These are phyloP conservation scores for Apus apus DNA, from an alignment of 2,113 vertebrate genomes.

Conservation along the genomic window DNA sequence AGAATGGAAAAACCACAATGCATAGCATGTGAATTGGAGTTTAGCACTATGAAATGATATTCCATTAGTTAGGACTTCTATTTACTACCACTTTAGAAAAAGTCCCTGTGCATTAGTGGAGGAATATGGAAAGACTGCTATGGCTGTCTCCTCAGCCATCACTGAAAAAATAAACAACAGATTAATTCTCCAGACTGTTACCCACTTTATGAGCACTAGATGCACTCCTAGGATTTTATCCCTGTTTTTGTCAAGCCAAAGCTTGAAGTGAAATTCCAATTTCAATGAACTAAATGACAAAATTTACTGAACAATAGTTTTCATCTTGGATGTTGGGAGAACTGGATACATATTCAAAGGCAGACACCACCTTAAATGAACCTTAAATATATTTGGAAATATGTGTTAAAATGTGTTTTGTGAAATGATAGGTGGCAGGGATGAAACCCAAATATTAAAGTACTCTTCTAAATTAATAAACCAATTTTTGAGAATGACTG, in stretches of 20 bases:
- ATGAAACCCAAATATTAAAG: neutral
- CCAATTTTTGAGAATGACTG: neutral
- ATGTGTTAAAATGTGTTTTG: neutral
- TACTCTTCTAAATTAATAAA: neutral
- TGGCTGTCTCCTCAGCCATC: neutral
- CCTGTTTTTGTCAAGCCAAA: neutral
- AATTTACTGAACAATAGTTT: neutral
- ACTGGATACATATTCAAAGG: neutral
- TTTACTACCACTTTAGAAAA: neutral
- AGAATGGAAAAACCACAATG: neutral
- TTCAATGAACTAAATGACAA: neutral
- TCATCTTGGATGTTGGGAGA: neutral
- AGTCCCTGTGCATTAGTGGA: neutral
- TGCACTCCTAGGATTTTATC: neutral
- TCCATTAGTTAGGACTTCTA: neutral
- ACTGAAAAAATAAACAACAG: neutral
- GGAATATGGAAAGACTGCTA: neutral
- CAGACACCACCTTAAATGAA: neutral
- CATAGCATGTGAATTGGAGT: neutral
- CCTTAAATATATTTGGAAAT: neutral
- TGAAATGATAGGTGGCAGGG: neutral
- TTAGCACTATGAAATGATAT: neutral
- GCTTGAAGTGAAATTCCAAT: neutral
- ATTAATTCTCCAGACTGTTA: neutral
- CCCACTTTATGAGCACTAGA: neutral